Evolutionary conservation across 1,140 invertebrate species (phyloP), one percentile per base, ranked within the genome.

Genomic region (Pseudoatta argentina): DNA sequence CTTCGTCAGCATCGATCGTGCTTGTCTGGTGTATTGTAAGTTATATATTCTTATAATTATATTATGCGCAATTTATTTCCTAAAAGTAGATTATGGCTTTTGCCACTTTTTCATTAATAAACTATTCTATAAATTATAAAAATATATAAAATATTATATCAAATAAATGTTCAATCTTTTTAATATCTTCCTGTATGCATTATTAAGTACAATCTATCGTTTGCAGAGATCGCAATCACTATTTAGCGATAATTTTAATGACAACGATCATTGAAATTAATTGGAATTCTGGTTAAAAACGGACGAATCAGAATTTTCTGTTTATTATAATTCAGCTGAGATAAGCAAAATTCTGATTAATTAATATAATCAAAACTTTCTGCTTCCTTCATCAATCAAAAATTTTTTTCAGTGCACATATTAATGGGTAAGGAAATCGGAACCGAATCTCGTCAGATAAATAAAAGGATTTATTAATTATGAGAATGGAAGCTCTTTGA

Each of bases 1-100:
- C 55, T 73, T 51, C 39, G 39, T 75, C 69, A 73, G n/a, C 39
- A 83, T 81, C 53, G 51, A 71, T 83, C 55, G 69, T 21, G 57
- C n/a, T 73, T 48, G 55, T 83, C 69, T 83, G 16, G 39, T 57
- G 27, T 44, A 82, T 48, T 48, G 39, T 61, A 30, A 51, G 61
- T 69, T 24, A 27, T 27, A 30, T 24, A 48, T 67, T 44, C 34
- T 44, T 14, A 55, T 30, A 30, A 30, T 30, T 30, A 30, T 72
- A 55, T 83, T 82, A n/a, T 24, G n/a, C 69, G 55, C 24, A 51
- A 34, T 63, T 10, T 24, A 5, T 75, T 73, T 51, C 27, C 24
- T 48, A 63, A 44, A 39, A 39, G 21, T 14, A 76, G 39, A 79
- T n/a, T 16, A 6, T 27, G 8, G 4, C 24, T 69, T 69, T 12